A percentile compares a stretch with the other conserved stretches of the same genome.
Conservation (phyloP, 1,140 invertebrate genomes). For the Drosophila tani region DNA sequence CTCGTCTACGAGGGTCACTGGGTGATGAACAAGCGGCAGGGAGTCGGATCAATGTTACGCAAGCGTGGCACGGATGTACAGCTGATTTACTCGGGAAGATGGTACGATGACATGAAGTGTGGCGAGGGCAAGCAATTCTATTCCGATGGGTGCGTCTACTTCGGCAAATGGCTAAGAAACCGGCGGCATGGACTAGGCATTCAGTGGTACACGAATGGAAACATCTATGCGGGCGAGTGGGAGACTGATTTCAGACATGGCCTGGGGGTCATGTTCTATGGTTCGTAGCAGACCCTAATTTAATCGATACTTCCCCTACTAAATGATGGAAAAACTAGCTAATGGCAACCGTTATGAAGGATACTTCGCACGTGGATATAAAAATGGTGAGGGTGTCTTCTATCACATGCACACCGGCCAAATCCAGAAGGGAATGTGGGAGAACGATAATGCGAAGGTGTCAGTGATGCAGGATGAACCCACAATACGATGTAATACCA, state of each 20-base stretch:
- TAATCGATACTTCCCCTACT: background rate
- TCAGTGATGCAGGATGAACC: constrained; percentile 85
- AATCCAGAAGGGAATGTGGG: constrained; percentile 87
- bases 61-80: constrained; percentile 55
- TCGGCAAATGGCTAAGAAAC: constrained; percentile 85
- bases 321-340: constrained; percentile 63
- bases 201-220: constrained; percentile 86
- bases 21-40: constrained; percentile 86
- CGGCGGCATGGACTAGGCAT: constrained; percentile 88
- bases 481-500: constrained; percentile 31
- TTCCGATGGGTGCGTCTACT: constrained; percentile 73
- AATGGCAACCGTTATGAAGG: constrained; percentile 88
- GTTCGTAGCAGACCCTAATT: constrained; percentile 29
- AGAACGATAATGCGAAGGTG: constrained; percentile 84
- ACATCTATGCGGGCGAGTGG: constrained; percentile 86
- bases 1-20: constrained; percentile 87
- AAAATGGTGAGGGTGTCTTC: constrained; percentile 87
- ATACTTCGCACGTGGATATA: constrained; percentile 85
- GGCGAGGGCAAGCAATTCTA: constrained; percentile 84
- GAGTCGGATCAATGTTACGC: constrained; percentile 76
- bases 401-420: constrained; percentile 87
- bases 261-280: constrained; percentile 82
- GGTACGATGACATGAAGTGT: constrained; percentile 85
- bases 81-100: constrained; percentile 85
- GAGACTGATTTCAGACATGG: constrained; percentile 83